Conservation (phyloP, 2,113 vertebrate species). For the Poecilia latipinna region DNA sequence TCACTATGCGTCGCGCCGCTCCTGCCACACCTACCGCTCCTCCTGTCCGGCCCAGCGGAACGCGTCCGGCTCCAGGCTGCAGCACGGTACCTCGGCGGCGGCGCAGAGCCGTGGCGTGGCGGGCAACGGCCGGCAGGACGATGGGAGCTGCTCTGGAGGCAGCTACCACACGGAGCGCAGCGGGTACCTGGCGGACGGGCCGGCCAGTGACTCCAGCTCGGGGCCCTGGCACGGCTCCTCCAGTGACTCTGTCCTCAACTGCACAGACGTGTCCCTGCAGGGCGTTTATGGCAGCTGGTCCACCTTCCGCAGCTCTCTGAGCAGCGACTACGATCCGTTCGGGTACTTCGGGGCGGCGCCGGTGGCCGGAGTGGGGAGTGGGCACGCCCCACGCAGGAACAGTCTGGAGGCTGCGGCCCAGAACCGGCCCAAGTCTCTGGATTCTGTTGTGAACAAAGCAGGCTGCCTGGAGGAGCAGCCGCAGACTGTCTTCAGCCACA, state of each 20-base stretch:
- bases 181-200: slow-evolving; percentile 93
- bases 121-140: slow-evolving; percentile 80
- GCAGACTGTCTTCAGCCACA: slow-evolving; percentile 86
- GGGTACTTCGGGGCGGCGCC: slow-evolving; percentile 84
- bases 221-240: slow-evolving; percentile 96
- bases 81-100: slow-evolving; percentile 61
- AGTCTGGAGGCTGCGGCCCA: slow-evolving; percentile 65
- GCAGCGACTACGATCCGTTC: slow-evolving; percentile 94
- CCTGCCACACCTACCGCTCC: slow-evolving; percentile 77
- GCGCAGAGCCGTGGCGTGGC: slow-evolving; percentile 42
- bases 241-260: slow-evolving; percentile 95
- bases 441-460: slow-evolving; percentile 81
- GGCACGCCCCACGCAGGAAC: slow-evolving; percentile 53
- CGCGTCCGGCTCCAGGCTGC: slow-evolving; percentile 72
- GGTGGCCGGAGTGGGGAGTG: slow-evolving; percentile 1
- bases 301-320: slow-evolving; percentile 95
- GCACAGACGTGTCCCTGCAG: slow-evolving; percentile 93
- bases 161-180: slow-evolving; percentile 93
- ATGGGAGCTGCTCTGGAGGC: slow-evolving; percentile 90
- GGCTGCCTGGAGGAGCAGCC: slow-evolving; percentile 77
- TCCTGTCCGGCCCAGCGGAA: slow-evolving; percentile 74
- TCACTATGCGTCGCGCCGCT: slow-evolving; percentile 72
- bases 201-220: slow-evolving; percentile 95
- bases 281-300: slow-evolving; percentile 96
- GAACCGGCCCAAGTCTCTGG: slow-evolving; percentile 85